phyloP scores from a whole-genome alignment of 2,888 invertebrate genomes.

The Ornithoptera alexandrae region DNA sequence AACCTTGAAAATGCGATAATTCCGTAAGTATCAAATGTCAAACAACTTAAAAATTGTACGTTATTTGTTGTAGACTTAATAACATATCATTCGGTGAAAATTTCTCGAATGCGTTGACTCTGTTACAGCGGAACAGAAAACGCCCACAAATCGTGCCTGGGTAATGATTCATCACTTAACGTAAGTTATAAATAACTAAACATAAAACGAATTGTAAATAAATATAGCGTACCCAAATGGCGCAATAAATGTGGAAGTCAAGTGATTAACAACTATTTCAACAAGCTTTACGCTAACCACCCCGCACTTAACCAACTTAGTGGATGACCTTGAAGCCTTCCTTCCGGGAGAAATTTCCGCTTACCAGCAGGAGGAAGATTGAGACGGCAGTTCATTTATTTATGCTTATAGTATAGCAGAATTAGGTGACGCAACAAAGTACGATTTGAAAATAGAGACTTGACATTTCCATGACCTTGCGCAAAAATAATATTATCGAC shows the following conservation, averaged over 20 bases:
- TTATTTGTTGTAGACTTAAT: too few relatives aligned
- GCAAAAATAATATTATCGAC: conserved; percentile 57
- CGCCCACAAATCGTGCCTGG: conserved; percentile 10
- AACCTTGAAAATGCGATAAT: conserved; percentile 25
- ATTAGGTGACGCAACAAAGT: conserved; percentile 23
- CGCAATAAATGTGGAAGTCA: background rate
- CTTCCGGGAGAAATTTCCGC: too few relatives aligned
- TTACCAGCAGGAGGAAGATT: too few relatives aligned
- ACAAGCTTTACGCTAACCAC: too few relatives aligned
- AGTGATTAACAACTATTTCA: background rate
- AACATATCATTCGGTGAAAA: background rate
- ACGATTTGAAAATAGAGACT: conserved; percentile 48
- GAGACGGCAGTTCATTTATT: too few relatives aligned
- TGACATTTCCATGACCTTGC: conserved; percentile 72
- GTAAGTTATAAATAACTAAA: conserved; percentile 14
- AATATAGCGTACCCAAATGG: background rate
- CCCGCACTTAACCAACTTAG: too few relatives aligned
- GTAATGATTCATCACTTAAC: conserved; percentile 18
- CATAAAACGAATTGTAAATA: conserved; percentile 5
- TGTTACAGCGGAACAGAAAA: background rate
- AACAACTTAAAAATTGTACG: conserved; percentile 2
- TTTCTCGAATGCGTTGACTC: background rate
- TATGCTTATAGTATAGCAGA: background rate
- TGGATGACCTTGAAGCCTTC: too few relatives aligned
- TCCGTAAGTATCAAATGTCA: conserved; percentile 23